Evolutionary conservation across 2,888 invertebrate genomes (phyloP), one percentile per base, ranked within the genome.

Genomic region (Erannis defoliaria): DNA sequence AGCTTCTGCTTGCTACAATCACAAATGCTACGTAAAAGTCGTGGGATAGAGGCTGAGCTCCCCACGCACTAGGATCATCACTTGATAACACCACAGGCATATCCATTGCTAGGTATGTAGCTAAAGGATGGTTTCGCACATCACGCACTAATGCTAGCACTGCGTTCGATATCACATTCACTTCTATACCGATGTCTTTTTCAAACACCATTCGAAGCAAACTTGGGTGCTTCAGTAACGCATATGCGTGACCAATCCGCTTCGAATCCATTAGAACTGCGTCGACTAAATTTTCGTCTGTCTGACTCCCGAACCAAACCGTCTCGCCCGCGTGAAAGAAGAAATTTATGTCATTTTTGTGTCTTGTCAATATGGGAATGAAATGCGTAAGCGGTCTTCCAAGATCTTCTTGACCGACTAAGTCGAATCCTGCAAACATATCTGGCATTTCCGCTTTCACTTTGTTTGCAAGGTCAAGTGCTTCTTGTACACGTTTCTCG

Each of bases 271-370:
- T 82, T 10, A 97, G 84, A 21, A 97, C 86, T 0, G 97, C 97
- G 76, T 97, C 97, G 12, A 96, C 84, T 26, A 97, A 84, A 82
- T 97, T 97, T 69, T 95, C 94, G 77, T 97, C 97, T 0, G 94
- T 92, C 0, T 89, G 72, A 6, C 88, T 89, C 8, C 95, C 96
- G 68, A 91, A 94, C 96, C 96, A 96, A 74, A 96, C 95, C 0
- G 97, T 97, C 85, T 97, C 97, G 0, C 97, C 97, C 0, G 96
- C 96, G 77, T 97, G 97, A 70, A 97, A 96, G 75, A 94, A 97
- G 72, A 94, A 96, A 46, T 95, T 91, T 12, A 96, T 87, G 1
- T 93, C 83, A 0, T 91, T 84, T 37, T 94, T 92, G 0, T 93
- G 82, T 33, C 88, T 80, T 12, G 90, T 74, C 21, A 97, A 76